phyloP scores from a whole-genome alignment of 2,797 vertebrate genomes.

The Brotula barbata region DNA sequence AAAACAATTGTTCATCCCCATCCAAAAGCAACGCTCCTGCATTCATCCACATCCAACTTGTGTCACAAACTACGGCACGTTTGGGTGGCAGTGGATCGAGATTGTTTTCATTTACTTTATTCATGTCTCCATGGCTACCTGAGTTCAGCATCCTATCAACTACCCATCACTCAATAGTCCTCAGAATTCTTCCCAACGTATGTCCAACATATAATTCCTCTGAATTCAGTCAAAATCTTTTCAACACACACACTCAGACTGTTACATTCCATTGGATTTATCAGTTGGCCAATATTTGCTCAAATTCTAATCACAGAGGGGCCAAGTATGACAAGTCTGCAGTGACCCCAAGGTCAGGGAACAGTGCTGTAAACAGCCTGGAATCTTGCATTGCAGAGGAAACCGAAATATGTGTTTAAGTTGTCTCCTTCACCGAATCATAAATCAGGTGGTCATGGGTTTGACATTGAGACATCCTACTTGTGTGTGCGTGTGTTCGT shows the following conservation, averaged over 20 bases:
- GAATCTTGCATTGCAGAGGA: no score
- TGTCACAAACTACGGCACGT: no score
- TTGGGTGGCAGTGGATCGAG: no score
- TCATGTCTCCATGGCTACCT: no score
- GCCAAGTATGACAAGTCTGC: constrained; percentile 54
- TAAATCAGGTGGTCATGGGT: constrained; percentile 52
- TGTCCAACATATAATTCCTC: constrained; percentile 21
- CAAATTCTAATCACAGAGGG: constrained; percentile 63
- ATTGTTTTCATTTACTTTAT: no score
- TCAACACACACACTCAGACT: constrained; percentile 24
- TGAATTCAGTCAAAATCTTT: constrained; percentile 39
- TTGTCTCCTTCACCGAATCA: constrained; percentile 26
- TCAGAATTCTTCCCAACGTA: no score
- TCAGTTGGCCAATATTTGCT: constrained; percentile 75
- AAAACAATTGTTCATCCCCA: no score
- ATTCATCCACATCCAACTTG: constrained; percentile 4
- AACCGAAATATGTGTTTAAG: not conserved
- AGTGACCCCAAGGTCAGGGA: constrained; percentile 45
- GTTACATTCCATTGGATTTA: constrained; percentile 70
- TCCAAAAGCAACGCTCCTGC: constrained; percentile 2
- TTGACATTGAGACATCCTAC: not conserved
- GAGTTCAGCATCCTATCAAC: no score
- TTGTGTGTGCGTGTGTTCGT: constrained; percentile 4
- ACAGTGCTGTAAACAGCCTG: constrained; percentile 22
- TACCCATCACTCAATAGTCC: no score